These are phyloP conservation scores for Nylanderia fulva DNA, from an alignment of 1,140 invertebrate genomes.

Conservation along the genomic window DNA sequence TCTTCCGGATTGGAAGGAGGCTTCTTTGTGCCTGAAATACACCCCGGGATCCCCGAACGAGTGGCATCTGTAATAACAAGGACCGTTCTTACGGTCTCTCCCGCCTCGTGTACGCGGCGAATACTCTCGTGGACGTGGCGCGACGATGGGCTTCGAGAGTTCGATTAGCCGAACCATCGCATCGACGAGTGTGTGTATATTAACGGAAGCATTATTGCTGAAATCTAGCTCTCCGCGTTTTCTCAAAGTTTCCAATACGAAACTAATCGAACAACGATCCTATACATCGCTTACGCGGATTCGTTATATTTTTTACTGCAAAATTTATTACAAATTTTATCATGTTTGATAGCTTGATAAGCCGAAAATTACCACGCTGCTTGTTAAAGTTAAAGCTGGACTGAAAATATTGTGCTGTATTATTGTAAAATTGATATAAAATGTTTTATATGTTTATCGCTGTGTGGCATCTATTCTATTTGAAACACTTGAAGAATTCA, in stretches of 20 bases:
- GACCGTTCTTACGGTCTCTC: conserved; percentile 65
- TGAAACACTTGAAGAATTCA: no score
- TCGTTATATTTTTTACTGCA: no score
- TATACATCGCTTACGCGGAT: no score
- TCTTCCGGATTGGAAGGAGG: conserved; percentile 71
- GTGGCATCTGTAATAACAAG: conserved; percentile 84
- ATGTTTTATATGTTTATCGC: no score
- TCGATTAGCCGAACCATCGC: conserved; percentile 48
- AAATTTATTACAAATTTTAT: no score
- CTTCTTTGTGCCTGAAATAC: conserved; percentile 83
- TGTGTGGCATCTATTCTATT: no score
- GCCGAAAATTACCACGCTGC: no score
- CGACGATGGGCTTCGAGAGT: conserved; percentile 59
- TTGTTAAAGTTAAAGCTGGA: no score
- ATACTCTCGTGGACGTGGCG: conserved; percentile 52
- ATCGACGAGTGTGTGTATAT: background rate
- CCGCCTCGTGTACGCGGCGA: conserved; percentile 51
- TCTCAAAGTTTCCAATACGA: background rate
- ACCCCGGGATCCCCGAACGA: conserved; percentile 75
- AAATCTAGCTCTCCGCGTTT: background rate
- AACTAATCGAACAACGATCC: background rate
- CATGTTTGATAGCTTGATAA: no score
- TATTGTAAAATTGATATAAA: no score
- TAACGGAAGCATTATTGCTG: conserved; percentile 10
- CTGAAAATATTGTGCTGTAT: no score